Conservation (phyloP, 1,140 invertebrate species). For the Diabrotica undecimpunctata region DNA sequence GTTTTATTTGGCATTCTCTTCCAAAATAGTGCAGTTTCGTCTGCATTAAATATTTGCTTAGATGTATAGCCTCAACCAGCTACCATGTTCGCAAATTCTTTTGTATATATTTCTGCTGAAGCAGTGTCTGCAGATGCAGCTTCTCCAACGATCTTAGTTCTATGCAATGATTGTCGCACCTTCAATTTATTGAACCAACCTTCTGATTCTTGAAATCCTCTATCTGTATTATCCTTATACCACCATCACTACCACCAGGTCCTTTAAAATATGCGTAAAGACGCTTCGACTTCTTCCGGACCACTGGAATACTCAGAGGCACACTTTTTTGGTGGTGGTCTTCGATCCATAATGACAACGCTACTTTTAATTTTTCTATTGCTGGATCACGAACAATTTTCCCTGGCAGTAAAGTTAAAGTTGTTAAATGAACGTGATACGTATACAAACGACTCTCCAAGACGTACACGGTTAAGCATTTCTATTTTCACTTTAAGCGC, state of each 20-base stretch:
- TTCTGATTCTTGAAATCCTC: conserved; percentile 9
- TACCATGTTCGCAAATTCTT: conserved; percentile 33
- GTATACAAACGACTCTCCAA: background rate
- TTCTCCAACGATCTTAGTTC: conserved; percentile 39
- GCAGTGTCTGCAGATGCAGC: conserved; percentile 31
- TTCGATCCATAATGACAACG: conserved; percentile 11
- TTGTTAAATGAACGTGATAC: background rate
- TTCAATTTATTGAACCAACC: conserved; percentile 32
- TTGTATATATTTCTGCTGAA: too few species aligned
- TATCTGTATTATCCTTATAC: background rate
- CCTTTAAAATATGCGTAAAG: conserved; percentile 21
- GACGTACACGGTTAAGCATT: background rate
- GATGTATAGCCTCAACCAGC: conserved; percentile 31
- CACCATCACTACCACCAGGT: background rate
- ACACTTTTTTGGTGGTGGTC: conserved; percentile 13
- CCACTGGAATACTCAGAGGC: conserved; percentile 1
- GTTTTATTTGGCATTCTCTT: conserved; percentile 32
- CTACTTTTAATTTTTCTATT: conserved; percentile 16
- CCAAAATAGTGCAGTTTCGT: conserved; percentile 15
- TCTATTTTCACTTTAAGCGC: background rate
- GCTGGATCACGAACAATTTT: conserved; percentile 9
- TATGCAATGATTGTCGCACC: conserved; percentile 38
- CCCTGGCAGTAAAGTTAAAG: background rate
- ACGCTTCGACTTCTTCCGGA: conserved; percentile 11
- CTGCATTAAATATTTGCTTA: conserved; percentile 18